Conservation (phyloP, 2,113 vertebrate species). For the Dermatemys mawii region DNA sequence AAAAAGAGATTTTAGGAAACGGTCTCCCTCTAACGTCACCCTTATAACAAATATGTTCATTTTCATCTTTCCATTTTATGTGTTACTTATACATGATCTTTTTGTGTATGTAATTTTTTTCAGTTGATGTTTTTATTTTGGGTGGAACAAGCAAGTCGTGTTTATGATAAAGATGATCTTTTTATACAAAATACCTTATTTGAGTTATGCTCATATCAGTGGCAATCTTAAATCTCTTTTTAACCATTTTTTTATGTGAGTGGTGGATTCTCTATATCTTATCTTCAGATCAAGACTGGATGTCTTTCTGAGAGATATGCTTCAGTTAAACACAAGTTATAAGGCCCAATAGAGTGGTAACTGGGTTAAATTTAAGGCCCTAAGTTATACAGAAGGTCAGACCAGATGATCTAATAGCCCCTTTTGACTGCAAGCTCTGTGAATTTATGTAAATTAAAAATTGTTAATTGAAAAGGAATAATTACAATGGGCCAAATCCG, state of each 20-base stretch:
- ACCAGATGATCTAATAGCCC: background rate
- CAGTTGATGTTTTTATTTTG: background rate
- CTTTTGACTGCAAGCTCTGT: background rate
- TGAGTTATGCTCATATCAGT: background rate
- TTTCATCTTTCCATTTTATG: constrained; percentile 14
- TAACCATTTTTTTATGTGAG: background rate
- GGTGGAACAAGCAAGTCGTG: accelerated
- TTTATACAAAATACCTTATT: background rate
- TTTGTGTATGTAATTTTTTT: background rate
- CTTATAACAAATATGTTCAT: background rate
- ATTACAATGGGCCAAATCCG: background rate
- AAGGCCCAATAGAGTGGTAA: background rate
- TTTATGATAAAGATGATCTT: background rate
- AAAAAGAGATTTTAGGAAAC: constrained; percentile 6
- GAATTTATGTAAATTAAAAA: background rate
- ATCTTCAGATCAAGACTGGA: background rate
- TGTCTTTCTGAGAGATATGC: background rate
- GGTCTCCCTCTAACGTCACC: background rate
- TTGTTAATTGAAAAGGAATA: background rate
- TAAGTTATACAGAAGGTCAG: background rate
- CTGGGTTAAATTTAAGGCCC: background rate
- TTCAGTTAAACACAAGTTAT: background rate
- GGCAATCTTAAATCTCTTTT: background rate
- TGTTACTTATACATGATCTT: background rate
- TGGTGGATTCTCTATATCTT: background rate